A percentile compares a stretch with the other conserved stretches of the same genome.
phyloP scores from a whole-genome alignment of 2,113 vertebrate species.

The Mesembrinibis cayennensis region DNA sequence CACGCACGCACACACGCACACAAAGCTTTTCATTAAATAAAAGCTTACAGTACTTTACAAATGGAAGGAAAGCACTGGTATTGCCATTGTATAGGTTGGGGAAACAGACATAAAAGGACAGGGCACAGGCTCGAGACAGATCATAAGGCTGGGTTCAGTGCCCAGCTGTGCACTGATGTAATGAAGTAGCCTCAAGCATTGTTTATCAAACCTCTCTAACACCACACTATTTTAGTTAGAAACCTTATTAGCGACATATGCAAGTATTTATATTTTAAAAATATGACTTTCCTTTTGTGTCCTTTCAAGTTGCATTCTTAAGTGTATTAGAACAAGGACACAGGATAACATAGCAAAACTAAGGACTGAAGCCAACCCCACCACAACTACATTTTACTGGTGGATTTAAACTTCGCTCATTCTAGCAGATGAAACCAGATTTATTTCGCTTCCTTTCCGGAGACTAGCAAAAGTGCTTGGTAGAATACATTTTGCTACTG shows the following conservation, averaged over 20 bases:
- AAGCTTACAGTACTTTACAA: background rate
- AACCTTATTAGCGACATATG: constrained; percentile 55
- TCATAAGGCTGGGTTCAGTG: background rate
- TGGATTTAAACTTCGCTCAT: background rate
- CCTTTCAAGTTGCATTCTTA: constrained; percentile 59
- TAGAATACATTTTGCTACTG: background rate
- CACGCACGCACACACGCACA: background rate
- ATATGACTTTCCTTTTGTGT: constrained; percentile 32
- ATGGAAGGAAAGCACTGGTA: background rate
- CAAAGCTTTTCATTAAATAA: background rate
- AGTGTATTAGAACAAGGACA: constrained; percentile 47
- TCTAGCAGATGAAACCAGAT: background rate
- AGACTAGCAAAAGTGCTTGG: background rate
- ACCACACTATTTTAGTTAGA: constrained; percentile 29
- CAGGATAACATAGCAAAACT: background rate
- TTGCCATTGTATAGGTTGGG: background rate
- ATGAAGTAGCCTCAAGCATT: constrained; percentile 47
- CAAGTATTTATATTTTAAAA: constrained; percentile 56
- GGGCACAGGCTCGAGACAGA: background rate
- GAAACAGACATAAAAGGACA: background rate
- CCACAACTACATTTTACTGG: background rate
- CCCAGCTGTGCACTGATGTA: constrained; percentile 34
- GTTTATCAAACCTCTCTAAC: constrained; percentile 48
- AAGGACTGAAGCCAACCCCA: background rate
- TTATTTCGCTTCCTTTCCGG: background rate